phyloP scores from a whole-genome alignment of 2,113 vertebrate species.

The Vidua chalybeata region DNA sequence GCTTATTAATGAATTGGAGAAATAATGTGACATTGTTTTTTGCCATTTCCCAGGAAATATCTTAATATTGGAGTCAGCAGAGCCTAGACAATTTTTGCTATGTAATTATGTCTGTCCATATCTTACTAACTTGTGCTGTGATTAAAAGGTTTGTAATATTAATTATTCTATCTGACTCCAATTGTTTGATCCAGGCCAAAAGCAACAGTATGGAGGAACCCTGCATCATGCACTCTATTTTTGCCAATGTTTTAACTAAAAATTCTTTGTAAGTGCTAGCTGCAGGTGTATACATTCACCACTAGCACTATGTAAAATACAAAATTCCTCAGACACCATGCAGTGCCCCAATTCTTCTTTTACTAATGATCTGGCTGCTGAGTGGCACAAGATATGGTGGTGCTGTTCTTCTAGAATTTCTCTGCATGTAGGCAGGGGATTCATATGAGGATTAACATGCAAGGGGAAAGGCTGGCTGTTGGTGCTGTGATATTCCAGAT shows the following conservation, averaged over 20 bases:
- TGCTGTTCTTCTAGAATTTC: background rate
- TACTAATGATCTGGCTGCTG: background rate
- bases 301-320: background rate
- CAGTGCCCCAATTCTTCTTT: background rate
- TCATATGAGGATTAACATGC: background rate
- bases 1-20: constrained; percentile 83
- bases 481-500: background rate
- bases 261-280: background rate
- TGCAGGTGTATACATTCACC: background rate
- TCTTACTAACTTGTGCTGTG: constrained; percentile 62
- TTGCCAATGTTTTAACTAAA: background rate
- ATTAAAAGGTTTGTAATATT: constrained; percentile 72
- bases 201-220: constrained; percentile 11
- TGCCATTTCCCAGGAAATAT: constrained; percentile 80
- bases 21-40: constrained; percentile 82
- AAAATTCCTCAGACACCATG: background rate
- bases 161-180: constrained; percentile 58
- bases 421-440: background rate
- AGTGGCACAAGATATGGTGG: background rate
- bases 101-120: constrained; percentile 72
- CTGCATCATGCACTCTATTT: background rate
- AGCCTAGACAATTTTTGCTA: constrained; percentile 68
- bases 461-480: background rate
- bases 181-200: constrained; percentile 36
- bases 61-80: constrained; percentile 80